phyloP scores from a whole-genome alignment of 2,888 invertebrate species.

The Hofmannophila pseudospretella region DNA sequence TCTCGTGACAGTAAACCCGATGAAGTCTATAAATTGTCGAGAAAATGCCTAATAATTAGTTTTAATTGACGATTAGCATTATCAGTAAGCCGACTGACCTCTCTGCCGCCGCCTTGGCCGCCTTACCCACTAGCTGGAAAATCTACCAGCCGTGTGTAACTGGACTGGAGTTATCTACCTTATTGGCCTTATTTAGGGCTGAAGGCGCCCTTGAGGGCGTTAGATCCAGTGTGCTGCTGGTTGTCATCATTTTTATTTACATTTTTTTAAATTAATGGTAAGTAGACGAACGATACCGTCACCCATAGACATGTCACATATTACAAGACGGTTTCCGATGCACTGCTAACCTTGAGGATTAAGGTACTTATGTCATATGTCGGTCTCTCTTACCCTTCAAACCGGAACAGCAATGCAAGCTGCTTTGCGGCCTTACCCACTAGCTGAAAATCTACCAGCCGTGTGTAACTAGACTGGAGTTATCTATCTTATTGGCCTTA shows the following conservation, averaged over 20 bases:
- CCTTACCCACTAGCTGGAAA: conserved; percentile 42
- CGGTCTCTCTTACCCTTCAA: no score
- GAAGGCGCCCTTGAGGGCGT: no score
- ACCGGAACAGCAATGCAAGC: no score
- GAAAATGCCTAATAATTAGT: conserved; percentile 30
- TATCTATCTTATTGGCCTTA: not conserved
- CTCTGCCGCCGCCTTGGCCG: conserved; percentile 46
- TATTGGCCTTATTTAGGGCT: not conserved
- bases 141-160: conserved; percentile 29
- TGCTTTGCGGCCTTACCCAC: conserved; percentile 54
- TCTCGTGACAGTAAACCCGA: not conserved
- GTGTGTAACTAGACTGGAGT: not conserved
- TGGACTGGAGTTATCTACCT: not conserved
- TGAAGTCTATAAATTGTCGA: conserved; percentile 5
- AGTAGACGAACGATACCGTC: no score
- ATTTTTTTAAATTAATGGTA: no score
- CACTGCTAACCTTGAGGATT: no score
- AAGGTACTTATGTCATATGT: no score
- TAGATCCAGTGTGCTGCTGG: no score
- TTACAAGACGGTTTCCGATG: no score
- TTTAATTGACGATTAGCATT: conserved; percentile 20
- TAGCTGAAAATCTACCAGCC: conserved; percentile 41
- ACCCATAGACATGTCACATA: no score
- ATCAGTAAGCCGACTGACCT: conserved; percentile 30
- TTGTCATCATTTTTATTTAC: no score